Evolutionary conservation across 2,888 invertebrate genomes (phyloP).

Genomic region (Drosophila colorata): DNA sequence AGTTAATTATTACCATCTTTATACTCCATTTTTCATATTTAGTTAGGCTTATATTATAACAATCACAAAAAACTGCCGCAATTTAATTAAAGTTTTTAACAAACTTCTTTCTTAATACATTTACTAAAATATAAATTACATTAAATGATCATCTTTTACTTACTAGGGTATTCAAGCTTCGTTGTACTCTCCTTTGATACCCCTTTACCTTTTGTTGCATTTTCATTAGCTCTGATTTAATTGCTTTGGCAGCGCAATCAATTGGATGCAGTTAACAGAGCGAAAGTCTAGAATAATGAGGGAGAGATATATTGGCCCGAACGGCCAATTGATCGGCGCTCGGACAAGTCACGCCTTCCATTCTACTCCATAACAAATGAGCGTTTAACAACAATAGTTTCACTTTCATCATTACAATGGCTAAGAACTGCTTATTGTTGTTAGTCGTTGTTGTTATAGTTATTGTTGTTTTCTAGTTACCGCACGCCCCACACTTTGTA

Average conservation of each 20-base stretch:
- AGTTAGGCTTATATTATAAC: too few relatives aligned
- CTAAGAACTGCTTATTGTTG: constrained; percentile 39
- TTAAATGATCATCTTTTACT: background rate
- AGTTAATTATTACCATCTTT: too few relatives aligned
- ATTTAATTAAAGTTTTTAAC: too few relatives aligned
- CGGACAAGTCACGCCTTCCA: constrained; percentile 29
- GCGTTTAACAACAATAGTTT: constrained; percentile 51
- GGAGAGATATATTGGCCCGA: constrained; percentile 24
- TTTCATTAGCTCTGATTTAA: constrained; percentile 51
- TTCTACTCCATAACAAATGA: constrained; percentile 59
- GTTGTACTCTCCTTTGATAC: constrained; percentile 5
- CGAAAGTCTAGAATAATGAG: constrained; percentile 69
- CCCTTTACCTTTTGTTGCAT: constrained; percentile 35
- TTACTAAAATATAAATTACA: too few relatives aligned
- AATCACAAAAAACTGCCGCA: too few relatives aligned
- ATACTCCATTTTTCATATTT: too few relatives aligned
- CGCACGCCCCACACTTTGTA: constrained; percentile 32
- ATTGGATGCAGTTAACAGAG: constrained; percentile 62
- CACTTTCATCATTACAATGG: constrained; percentile 70
- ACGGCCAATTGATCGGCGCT: constrained; percentile 26
- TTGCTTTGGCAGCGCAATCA: constrained; percentile 48
- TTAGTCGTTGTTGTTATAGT: constrained; percentile 19
- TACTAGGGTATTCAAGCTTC: constrained; percentile 23
- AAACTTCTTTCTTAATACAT: background rate
- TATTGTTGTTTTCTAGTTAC: constrained; percentile 40